These are phyloP conservation scores for Meles meles DNA, from an alignment of 2,113 vertebrate species.

Conservation along the genomic window DNA sequence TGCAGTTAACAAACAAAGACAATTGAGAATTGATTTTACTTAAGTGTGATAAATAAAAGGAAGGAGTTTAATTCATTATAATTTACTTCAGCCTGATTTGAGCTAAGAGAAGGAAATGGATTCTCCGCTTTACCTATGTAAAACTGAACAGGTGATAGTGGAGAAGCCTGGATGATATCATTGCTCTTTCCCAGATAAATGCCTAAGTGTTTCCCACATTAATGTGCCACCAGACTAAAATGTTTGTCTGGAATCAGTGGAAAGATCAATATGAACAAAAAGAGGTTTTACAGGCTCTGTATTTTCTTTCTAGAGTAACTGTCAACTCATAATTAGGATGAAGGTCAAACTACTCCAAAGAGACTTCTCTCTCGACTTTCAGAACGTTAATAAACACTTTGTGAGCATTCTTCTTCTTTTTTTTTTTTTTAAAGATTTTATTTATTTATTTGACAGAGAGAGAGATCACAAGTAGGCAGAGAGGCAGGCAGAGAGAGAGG, in stretches of 20 bases:
- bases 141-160: slow-evolving; percentile 77
- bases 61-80: slow-evolving; percentile 52
- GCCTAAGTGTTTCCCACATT: slow-evolving; percentile 76
- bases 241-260: slow-evolving; percentile 70
- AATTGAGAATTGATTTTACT: not conserved
- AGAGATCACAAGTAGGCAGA: too few species aligned
- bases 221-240: slow-evolving; percentile 80
- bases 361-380: slow-evolving; percentile 48
- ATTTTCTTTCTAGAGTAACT: slow-evolving; percentile 67
- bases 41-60: slow-evolving; percentile 67
- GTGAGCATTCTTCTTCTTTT: slow-evolving; percentile 28
- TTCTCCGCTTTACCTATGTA: slow-evolving; percentile 66
- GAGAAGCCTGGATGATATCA: slow-evolving; percentile 78
- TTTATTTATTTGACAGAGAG: too few species aligned
- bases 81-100: slow-evolving; percentile 43
- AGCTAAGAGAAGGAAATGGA: slow-evolving; percentile 67
- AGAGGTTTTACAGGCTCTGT: slow-evolving; percentile 48
- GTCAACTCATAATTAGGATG: slow-evolving; percentile 54
- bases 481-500: too few species aligned
- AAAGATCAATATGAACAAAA: slow-evolving; percentile 79
- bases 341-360: slow-evolving; percentile 62
- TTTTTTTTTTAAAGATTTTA: too few species aligned
- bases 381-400: slow-evolving; percentile 56
- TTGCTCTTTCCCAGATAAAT: slow-evolving; percentile 78
- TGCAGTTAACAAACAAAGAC: slow-evolving; percentile 20